Evolutionary conservation across 2,113 vertebrate species (phyloP), one percentile per base, ranked within the genome.

Genomic region (Cyanistes caeruleus): DNA sequence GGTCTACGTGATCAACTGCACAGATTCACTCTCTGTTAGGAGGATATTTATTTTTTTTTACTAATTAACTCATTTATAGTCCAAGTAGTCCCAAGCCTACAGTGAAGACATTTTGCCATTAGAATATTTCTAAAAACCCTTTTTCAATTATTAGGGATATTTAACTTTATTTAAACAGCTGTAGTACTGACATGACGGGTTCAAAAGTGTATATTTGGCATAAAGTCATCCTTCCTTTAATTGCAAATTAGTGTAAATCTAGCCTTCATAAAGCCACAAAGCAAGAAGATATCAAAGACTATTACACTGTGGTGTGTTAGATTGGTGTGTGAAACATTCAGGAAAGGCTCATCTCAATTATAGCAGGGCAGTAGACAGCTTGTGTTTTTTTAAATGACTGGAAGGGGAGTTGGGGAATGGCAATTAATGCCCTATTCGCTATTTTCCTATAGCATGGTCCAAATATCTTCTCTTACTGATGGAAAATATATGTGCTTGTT

Each of bases 141-240:
- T 94, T 91, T 87, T 89, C 74, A 91, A 87, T 96, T 91, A 93
- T 96, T 94, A 90, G 70, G 67, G 62, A 65, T 95, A 87, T 69
- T 93, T 93, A 84, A 76, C 62, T 95, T 95, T 73, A 89, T 96
- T 94, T 87, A 73, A 96, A 87, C 84, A 95, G 87, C 84, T 95
- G 84, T 79, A 73, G n/a, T 59, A 93, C 39, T 82, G 74, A 82
- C 81, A 94, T 62, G 55, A 82, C 41, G 28, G 24, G 27, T 76
- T 78, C 53, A 91, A 89, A 95, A 83, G 37, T 28, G 37, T 82
- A 37, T 55, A 59, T 96, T 82, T 93, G 81, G 51, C 69, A 89
- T 44, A 41, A 87, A 91, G 23, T 39, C 79, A 65, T 70, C 51
- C 62, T 85, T 87, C 31, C 35, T 95, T 89, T 95, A 87, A 95